phyloP scores from a whole-genome alignment of 2,113 vertebrate genomes.

The Pteropus alecto region DNA sequence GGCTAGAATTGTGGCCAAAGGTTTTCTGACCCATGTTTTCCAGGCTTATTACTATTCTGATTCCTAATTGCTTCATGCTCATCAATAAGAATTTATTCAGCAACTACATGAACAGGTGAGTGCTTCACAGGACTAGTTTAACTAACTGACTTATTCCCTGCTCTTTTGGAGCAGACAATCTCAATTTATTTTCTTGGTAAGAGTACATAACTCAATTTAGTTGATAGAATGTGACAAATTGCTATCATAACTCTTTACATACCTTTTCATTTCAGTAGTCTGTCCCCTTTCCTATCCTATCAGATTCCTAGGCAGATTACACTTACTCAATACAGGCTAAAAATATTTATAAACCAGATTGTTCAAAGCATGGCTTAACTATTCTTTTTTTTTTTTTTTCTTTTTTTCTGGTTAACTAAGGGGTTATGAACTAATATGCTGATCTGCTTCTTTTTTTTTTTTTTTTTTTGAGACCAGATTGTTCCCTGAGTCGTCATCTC shows the following conservation, averaged over 20 bases:
- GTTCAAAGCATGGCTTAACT: background rate
- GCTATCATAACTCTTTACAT: slow-evolving; percentile 48
- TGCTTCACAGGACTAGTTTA: background rate
- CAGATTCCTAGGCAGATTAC: background rate
- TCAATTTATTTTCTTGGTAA: slow-evolving; percentile 51
- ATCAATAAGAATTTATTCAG: slow-evolving; percentile 15
- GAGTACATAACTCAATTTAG: slow-evolving; percentile 49
- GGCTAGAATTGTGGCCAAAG: background rate
- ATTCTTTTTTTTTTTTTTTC: background rate
- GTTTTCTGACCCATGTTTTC: background rate
- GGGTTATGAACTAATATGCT: background rate
- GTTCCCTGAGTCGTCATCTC: background rate
- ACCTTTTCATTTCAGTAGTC: background rate
- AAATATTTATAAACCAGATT: background rate
- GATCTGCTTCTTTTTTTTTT: background rate
- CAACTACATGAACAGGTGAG: background rate
- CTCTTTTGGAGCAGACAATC: slow-evolving; percentile 27
- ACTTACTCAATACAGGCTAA: background rate
- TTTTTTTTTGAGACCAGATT: background rate
- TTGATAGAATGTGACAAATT: slow-evolving; percentile 60
- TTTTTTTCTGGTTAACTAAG: background rate
- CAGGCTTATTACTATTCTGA: background rate
- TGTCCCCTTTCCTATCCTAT: background rate
- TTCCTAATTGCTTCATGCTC: background rate
- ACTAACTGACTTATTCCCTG: slow-evolving; percentile 34